Conservation (phyloP, 2,113 vertebrate species). For the Syngnathoides biaculeatus region DNA sequence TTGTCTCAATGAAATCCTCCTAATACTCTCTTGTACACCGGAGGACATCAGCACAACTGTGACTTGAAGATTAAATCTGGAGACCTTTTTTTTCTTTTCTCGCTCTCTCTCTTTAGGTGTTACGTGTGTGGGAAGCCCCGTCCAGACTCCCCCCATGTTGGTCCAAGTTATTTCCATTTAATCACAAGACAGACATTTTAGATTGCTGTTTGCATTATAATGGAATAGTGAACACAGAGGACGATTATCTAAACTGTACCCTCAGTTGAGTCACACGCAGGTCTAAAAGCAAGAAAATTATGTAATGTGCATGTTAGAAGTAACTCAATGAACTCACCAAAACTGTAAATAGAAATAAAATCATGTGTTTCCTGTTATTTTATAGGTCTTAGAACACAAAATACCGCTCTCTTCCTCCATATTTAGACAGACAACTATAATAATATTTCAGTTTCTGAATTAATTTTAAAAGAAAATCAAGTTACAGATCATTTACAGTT, state of each 20-base stretch:
- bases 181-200: background rate
- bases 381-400: background rate
- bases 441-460: too few species aligned
- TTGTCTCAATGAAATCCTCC: constrained; percentile 18
- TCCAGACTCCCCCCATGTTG: background rate
- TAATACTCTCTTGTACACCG: background rate
- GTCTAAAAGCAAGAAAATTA: constrained; percentile 7
- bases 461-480: too few species aligned
- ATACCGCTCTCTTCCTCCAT: background rate
- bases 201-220: background rate
- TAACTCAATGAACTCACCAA: constrained; percentile 3
- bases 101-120: too few species aligned
- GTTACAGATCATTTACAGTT: too few species aligned
- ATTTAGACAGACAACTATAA: too few species aligned
- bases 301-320: constrained; percentile 8
- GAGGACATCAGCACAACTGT: background rate
- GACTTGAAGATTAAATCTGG: background rate
- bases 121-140: background rate
- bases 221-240: background rate
- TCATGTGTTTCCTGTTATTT: background rate
- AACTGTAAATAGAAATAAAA: background rate
- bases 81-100: background rate
- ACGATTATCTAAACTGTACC: background rate
- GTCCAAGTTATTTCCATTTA: background rate
- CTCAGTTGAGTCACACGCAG: constrained; percentile 3